Conservation (phyloP, 2,113 vertebrate species). For the Bubalus kerabau region DNA sequence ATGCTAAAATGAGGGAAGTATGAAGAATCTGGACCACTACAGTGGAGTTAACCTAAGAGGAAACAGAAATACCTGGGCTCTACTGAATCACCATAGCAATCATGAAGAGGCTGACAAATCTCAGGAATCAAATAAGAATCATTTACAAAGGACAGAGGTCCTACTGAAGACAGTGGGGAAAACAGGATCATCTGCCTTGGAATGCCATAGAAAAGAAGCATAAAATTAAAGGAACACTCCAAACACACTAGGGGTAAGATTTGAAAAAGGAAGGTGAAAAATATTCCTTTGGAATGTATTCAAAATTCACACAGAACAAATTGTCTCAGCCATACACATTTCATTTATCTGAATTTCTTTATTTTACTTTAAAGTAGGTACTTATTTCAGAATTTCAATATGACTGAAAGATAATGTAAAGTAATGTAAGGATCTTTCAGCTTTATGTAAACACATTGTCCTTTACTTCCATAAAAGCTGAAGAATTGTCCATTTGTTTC, state of each 20-base stretch:
- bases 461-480: background rate
- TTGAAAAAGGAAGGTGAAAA: background rate
- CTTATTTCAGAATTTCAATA: background rate
- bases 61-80: slow-evolving; percentile 24
- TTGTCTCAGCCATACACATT: background rate
- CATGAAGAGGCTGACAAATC: background rate
- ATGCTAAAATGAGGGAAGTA: slow-evolving; percentile 65
- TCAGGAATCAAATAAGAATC: slow-evolving; percentile 39
- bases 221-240: background rate
- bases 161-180: background rate
- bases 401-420: background rate
- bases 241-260: background rate
- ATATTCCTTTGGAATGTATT: background rate
- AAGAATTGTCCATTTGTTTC: background rate
- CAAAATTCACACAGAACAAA: background rate
- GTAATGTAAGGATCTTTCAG: background rate
- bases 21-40: slow-evolving; percentile 49
- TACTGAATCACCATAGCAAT: slow-evolving; percentile 15
- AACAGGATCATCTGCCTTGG: background rate
- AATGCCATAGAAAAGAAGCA: background rate
- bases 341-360: background rate
- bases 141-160: slow-evolving; percentile 2
- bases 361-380: background rate
- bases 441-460: background rate
- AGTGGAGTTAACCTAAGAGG: slow-evolving; percentile 60